Base-by-base conservation (phyloP, 1,140 invertebrate genomes). In the Luehdorfia chinensis region DNA sequence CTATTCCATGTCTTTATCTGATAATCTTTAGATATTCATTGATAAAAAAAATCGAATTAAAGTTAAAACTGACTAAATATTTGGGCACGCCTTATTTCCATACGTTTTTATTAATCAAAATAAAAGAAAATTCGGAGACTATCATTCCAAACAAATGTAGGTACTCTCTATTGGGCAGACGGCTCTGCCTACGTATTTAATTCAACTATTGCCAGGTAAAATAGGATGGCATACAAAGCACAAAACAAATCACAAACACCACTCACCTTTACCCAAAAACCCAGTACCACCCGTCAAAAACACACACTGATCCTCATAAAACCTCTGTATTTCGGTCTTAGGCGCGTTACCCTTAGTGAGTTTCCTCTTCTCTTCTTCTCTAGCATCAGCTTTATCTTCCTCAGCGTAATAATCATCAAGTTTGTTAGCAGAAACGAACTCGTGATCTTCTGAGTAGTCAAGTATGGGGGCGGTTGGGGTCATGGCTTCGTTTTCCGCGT, bases 251-350 rank as follows among this genome's bases (percentile, higher is more conserved):
- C 39, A n/a, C 57, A 69, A 64, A 66, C 61, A 58, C 2, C n/a
- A 76, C 79, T 81, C 63, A 88, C 87, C 91, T 88, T 95, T 95
- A 7, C 94, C 94, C 74, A 95, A 88, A 80, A 95, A 95, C 48
- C 94, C 94, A n/a, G 92, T 94, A 9, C 89, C 91, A 34, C 91
- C 91, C 9, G 91, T 92, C 57, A 92, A 78, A 66, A 95, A 93
- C 46, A 92, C 86, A 69, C 83, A 84, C 70, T 90, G 89, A 45
- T 88, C 87, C 47, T 88, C 88, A 67, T 90, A 93, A 73, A 92
- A 92, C 46, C 80, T 67, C 51, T 88, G 87, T 43, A 93, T 90
- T 16, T 74, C 77, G 0, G 81, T 79, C 16, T 36, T 67, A 0
- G 63, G 32, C 1, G 65, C 75, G 59, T 74, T 84, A 84, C 79